Base-by-base conservation (phyloP, 2,888 invertebrate species). In the Ophioninae sp. region DNA sequence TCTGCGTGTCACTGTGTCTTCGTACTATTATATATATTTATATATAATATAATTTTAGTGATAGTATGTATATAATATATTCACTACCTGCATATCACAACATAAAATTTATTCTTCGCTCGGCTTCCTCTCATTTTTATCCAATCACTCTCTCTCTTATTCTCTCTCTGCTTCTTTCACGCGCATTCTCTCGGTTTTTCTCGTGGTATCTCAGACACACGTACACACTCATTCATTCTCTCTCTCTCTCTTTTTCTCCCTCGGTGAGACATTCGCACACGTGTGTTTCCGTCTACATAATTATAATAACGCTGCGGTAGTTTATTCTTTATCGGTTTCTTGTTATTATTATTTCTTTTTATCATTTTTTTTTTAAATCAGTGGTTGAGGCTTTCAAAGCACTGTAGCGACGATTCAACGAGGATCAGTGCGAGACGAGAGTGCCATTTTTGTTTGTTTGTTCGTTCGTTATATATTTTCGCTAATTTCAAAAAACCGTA, bases 31-130 rank as follows among this genome's bases (percentile, higher is more conserved):
- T 85, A 80, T 88, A 85, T 87, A 81, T 82, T 75, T 87, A 85
- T 85, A 87, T 89, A 81, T 88, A 85, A 82, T 82, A 85, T 82
- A 86, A 82, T 87, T 86, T 81, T 82, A 85, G 86, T 88, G 85
- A 88, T 89, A 89, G 86, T 88, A 89, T 90, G 86, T 90, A 88
- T 90, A 88, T 87, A 87, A 89, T 88, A 88, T 90, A 89, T 90
- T 90, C 88, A 90, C 92, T 92, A 92, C 91, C 90, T 91, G 92
- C 91, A 91, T 93, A 93, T 93, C 93, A 93, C 92, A 93, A 92
- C 92, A 92, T 92, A 91, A 91, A 79, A 92, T 90, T 90, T 91
- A 88, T 87, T 88, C 81, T 84, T 63, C 83, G 67, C 79, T 80
- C 71, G 68, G 75, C 51, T 65, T 69, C 78, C 67, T 83, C 76